A percentile compares a stretch with the other conserved stretches of the same genome.
Evolutionary conservation across 2,888 invertebrate genomes (phyloP).

Genomic region (Mayetiola destructor): DNA sequence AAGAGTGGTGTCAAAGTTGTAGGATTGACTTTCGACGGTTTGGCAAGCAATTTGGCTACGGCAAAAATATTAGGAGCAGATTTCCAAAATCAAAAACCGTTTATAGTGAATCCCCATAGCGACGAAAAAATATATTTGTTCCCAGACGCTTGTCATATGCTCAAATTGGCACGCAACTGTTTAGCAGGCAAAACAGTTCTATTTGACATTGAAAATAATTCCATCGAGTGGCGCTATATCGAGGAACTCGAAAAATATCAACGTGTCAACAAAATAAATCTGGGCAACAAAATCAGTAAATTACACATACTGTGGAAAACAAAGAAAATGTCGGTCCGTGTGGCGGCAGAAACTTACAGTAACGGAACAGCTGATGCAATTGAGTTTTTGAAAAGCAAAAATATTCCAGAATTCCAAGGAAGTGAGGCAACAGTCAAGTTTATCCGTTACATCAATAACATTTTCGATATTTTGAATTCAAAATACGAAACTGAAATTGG

Average conservation of each 20-base stretch:
- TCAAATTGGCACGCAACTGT: neutral
- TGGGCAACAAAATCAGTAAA: neutral
- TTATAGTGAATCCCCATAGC: neutral
- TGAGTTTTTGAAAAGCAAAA: neutral
- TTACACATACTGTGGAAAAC: neutral
- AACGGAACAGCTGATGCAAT: neutral
- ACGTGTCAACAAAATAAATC: neutral
- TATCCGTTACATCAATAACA: neutral
- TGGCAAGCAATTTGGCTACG: neutral
- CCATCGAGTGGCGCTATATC: neutral
- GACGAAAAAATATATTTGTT: neutral
- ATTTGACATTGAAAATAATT: neutral
- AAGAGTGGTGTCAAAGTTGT: neutral
- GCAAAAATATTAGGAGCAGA: neutral
- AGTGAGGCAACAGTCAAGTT: neutral
- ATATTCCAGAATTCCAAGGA: neutral
- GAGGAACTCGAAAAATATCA: neutral
- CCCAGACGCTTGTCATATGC: neutral
- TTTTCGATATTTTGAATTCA: conserved; percentile 5
- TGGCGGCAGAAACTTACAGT: conserved; percentile 6
- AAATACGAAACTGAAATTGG: neutral
- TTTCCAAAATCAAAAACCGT: neutral
- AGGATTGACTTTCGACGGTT: neutral
- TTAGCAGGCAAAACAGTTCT: neutral
- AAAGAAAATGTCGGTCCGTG: neutral